Evolutionary conservation across 2,797 vertebrate species (phyloP), one percentile per base, ranked within the genome.

Genomic region (Urophycis tenuis): DNA sequence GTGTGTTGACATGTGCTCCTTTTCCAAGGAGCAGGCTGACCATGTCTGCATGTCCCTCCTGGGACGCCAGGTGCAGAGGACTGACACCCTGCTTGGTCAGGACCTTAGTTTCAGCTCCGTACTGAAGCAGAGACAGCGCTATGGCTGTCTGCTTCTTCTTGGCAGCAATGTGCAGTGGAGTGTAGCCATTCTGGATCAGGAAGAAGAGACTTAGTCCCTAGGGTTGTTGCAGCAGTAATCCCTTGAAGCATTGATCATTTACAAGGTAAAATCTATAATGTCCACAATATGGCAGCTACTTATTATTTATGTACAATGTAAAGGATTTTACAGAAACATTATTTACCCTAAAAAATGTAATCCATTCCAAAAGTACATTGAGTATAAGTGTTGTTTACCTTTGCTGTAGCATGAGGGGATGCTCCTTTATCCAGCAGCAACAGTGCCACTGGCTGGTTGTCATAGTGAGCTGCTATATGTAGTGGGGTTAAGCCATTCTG

Each of bases 31-130:
- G 88, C 89, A 99, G 82, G 87, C 93, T 85, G 70, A 94, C 95
- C 95, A 99, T 97, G 89, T 97, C 94, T 80, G 95, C 92, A 84
- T 99, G 95, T 90, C 98, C 97, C 89, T 99, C 98, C 85, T 99
- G 97, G 81, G 96, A 95, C 71, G 97, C 96, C 87, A 99, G 94
- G 87, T 99, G 97, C 75, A 99, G 93, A 0, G 97, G 96, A 70
- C 95, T 96, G 88, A 99, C 96, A 80, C 96, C 96, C 80, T 99
- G 98, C 92, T 96, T 96, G 30, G 96, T 99, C 75, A 97, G 81
- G 69, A 94, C 95, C 74, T 95, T 97, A 76, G 96, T 95, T 81
- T 96, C 96, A 0, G 96, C 96, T 74, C 93, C 96, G 0, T 96
- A 96, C 88, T 93, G 93, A 80, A 99, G 90, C 2, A 99, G 91